phyloP scores from a whole-genome alignment of 2,113 vertebrate species.

The Zapornia atra region DNA sequence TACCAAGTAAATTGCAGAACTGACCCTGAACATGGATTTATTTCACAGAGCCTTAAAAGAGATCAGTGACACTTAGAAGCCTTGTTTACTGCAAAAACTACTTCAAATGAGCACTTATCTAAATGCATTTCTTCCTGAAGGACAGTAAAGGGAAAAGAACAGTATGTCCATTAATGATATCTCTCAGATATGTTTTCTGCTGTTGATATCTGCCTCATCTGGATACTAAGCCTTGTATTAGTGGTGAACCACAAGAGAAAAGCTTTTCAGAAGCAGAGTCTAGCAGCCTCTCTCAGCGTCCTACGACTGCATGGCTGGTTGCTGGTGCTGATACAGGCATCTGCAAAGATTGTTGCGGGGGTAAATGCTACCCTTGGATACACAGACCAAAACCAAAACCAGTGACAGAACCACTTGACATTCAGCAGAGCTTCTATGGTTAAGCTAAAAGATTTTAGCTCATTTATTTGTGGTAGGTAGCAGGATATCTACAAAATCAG shows the following conservation, averaged over 20 bases:
- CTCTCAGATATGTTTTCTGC: background rate
- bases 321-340: background rate
- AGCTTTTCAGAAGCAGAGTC: background rate
- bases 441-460: background rate
- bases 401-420: background rate
- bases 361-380: background rate
- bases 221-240: background rate
- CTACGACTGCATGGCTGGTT: background rate
- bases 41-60: slow-evolving; percentile 3
- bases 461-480: background rate
- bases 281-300: background rate
- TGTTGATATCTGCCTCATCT: background rate
- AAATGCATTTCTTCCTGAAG: background rate
- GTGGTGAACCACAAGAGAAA: background rate
- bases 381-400: background rate
- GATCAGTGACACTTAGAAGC: background rate
- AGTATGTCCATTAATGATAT: background rate
- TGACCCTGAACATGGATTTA: background rate
- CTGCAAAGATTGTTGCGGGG: background rate
- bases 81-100: background rate
- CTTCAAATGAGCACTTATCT: background rate
- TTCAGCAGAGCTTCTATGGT: background rate
- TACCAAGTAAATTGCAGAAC: background rate
- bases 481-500: background rate
- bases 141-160: background rate